Conservation (phyloP, 2,113 vertebrate genomes). For the Psilopogon haemacephalus region DNA sequence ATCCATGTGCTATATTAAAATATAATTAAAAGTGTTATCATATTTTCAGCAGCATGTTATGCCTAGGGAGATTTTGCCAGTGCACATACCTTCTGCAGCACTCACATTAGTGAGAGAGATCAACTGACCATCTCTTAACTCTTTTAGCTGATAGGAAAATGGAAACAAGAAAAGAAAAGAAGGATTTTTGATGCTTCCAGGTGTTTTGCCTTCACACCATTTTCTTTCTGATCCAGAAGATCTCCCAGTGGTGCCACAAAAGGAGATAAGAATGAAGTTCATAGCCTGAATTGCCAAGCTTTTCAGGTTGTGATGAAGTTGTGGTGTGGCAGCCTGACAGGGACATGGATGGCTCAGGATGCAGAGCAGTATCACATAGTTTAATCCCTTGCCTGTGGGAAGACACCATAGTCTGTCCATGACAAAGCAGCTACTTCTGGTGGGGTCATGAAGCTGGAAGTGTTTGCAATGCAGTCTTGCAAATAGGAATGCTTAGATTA, state of each 20-base stretch:
- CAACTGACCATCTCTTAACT: neutral
- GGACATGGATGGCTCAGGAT: neutral
- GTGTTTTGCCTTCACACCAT: neutral
- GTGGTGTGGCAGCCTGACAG: neutral
- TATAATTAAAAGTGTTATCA: constrained; percentile 36
- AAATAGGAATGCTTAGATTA: neutral
- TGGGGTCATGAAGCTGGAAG: neutral
- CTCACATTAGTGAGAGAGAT: neutral
- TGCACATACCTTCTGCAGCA: neutral
- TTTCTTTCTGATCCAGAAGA: neutral
- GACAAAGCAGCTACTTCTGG: neutral
- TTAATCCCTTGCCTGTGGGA: neutral
- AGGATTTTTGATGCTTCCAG: neutral
- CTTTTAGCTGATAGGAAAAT: neutral
- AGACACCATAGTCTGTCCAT: neutral
- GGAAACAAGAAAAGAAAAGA: neutral
- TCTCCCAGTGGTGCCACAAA: neutral
- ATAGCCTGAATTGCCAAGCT: neutral
- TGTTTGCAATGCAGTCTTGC: rapidly evolving
- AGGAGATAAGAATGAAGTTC: neutral
- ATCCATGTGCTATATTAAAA: constrained; percentile 4
- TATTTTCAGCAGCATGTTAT: neutral
- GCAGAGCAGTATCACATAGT: neutral
- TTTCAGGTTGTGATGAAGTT: neutral
- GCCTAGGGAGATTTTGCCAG: neutral